Percentiles rank a stretch among this genome's conserved stretches.
phyloP scores from a whole-genome alignment of 2,113 vertebrate genomes.

The Istiophorus platypterus region DNA sequence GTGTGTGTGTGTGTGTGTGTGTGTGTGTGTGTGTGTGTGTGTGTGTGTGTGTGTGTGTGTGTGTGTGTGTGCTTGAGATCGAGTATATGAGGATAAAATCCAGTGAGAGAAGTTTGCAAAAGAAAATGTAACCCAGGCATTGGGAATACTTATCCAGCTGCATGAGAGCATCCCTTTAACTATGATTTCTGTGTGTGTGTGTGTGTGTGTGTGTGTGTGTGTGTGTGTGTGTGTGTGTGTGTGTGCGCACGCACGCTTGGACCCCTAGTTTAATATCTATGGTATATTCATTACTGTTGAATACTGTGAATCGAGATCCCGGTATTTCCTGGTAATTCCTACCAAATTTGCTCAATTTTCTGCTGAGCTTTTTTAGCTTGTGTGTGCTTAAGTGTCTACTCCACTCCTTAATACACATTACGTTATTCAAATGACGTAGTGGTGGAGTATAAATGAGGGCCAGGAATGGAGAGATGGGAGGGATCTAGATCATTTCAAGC shows the following conservation, averaged over 20 bases:
- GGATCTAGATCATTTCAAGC: not conserved
- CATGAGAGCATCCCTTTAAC: conserved; percentile 5
- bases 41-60: not conserved
- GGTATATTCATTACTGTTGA: not conserved
- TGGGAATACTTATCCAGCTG: conserved; percentile 51
- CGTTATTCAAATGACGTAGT: not conserved
- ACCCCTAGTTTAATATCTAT: not conserved
- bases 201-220: conserved; percentile 4
- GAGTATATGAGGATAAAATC: conserved; percentile 11
- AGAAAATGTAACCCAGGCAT: conserved; percentile 19
- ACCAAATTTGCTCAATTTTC: not conserved
- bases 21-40: not conserved
- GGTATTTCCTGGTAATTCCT: not conserved
- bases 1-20: not conserved
- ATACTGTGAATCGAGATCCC: not conserved
- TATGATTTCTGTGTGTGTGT: not conserved
- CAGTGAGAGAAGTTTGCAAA: conserved; percentile 17
- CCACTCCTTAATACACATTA: no score
- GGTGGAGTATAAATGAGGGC: not conserved
- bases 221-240: not conserved
- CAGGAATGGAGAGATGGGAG: not conserved
- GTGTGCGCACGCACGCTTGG: not conserved
- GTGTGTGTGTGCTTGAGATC: not conserved
- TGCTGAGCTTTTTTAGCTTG: not conserved
- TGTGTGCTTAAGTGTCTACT: not conserved